These are phyloP conservation scores for Elmis aenea DNA, from an alignment of 2,888 invertebrate species.

Conservation along the genomic window DNA sequence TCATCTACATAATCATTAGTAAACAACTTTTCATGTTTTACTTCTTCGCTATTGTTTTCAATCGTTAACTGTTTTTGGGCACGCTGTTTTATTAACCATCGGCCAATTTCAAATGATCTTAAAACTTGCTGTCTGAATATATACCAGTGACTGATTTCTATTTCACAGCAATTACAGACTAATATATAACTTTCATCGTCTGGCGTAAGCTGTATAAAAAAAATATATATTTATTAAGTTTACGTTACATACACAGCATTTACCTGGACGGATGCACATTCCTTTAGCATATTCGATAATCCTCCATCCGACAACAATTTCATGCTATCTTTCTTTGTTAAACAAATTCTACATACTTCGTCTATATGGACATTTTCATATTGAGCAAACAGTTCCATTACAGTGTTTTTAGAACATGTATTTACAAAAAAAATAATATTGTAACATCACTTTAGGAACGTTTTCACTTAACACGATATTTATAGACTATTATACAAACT, in stretches of 20 bases:
- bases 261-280: background rate
- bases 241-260: background rate
- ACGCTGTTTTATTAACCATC: conserved; percentile 2
- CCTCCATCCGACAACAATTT: background rate
- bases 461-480: too few species aligned
- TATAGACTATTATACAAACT: too few species aligned
- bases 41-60: background rate
- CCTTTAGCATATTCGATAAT: background rate
- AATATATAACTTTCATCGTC: conserved; percentile 4
- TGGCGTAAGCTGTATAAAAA: background rate
- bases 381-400: too few species aligned
- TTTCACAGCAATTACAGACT: conserved; percentile 5
- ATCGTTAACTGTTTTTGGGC: background rate
- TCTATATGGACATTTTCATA: conserved; percentile 3
- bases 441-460: too few species aligned
- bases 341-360: conserved; percentile 9
- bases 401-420: too few species aligned
- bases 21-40: background rate
- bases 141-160: conserved; percentile 6
- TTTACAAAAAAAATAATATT: too few species aligned
- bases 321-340: conserved; percentile 3
- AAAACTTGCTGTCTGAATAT: conserved; percentile 6
- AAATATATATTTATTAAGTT: background rate
- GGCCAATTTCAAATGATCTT: conserved; percentile 5
- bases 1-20: background rate